phyloP scores from a whole-genome alignment of 2,888 invertebrate genomes.

The Chrysolina haemoptera region DNA sequence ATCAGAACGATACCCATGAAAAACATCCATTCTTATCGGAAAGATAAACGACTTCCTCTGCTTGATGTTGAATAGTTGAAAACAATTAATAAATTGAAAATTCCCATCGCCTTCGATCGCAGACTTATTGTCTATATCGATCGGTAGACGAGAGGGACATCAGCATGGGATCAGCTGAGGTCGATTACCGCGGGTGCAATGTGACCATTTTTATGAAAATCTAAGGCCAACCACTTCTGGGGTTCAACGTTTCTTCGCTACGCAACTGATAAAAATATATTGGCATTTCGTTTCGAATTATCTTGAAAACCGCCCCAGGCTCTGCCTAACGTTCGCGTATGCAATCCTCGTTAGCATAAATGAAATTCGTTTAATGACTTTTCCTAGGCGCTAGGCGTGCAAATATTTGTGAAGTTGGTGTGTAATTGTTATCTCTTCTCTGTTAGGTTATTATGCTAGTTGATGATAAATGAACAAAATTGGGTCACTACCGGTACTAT shows the following conservation, averaged over 20 bases:
- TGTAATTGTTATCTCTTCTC: background rate
- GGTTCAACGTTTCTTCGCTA: slow-evolving; percentile 59
- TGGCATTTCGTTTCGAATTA: slow-evolving; percentile 43
- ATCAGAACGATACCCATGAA: background rate
- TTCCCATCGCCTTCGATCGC: slow-evolving; percentile 8
- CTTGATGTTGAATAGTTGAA: background rate
- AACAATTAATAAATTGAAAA: slow-evolving; percentile 7
- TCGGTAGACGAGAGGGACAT: slow-evolving; percentile 25
- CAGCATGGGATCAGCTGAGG: slow-evolving; percentile 48
- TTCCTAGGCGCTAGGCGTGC: slow-evolving; percentile 3
- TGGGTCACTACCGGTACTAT: too few relatives aligned
- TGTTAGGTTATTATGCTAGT: background rate
- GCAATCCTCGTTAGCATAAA: slow-evolving; percentile 24
- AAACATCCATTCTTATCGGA: background rate
- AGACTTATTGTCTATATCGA: slow-evolving; percentile 24
- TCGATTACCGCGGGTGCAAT: slow-evolving; percentile 69
- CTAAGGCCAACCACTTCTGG: slow-evolving; percentile 73
- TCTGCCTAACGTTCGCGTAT: slow-evolving; percentile 26
- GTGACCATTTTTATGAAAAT: slow-evolving; percentile 73
- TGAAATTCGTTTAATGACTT: slow-evolving; percentile 16
- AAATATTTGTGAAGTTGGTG: background rate
- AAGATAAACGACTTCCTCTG: background rate
- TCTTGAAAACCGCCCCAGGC: slow-evolving; percentile 26
- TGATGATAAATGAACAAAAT: too few relatives aligned
- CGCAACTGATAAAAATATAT: slow-evolving; percentile 52